These are phyloP conservation scores for Oryzias celebensis DNA, from an alignment of 2,113 vertebrate species.

Conservation along the genomic window DNA sequence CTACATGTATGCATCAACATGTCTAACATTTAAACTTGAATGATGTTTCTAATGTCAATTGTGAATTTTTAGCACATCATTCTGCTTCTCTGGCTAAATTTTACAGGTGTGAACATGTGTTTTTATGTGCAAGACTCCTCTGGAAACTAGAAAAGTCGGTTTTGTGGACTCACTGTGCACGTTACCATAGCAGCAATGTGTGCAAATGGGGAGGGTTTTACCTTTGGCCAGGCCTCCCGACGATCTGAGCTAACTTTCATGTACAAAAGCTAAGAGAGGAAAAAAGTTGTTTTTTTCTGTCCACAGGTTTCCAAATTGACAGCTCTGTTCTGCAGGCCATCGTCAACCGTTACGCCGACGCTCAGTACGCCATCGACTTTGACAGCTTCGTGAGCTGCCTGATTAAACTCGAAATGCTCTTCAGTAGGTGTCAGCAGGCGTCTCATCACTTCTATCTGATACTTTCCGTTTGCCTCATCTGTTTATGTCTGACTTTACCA, in stretches of 20 bases:
- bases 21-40: background rate
- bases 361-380: constrained; percentile 77
- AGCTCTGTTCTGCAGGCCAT: constrained; percentile 79
- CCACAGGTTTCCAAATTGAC: constrained; percentile 82
- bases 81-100: no score
- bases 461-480: background rate
- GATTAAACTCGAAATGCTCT: constrained; percentile 83
- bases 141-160: constrained; percentile 42
- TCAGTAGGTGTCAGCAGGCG: constrained; percentile 79
- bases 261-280: background rate
- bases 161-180: background rate
- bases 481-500: constrained; percentile 34
- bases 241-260: constrained; percentile 1
- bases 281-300: background rate
- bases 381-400: constrained; percentile 83
- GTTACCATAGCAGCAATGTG: constrained; percentile 19
- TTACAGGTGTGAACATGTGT: background rate
- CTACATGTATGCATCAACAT: background rate
- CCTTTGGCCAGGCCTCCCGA: background rate
- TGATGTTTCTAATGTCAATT: background rate
- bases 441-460: background rate
- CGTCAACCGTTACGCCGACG: constrained; percentile 65
- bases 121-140: background rate
- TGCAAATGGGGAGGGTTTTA: constrained; percentile 14
- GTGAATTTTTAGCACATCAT: no score